Conservation (phyloP, 2,888 invertebrate species). For the Podabrus alpinus region DNA sequence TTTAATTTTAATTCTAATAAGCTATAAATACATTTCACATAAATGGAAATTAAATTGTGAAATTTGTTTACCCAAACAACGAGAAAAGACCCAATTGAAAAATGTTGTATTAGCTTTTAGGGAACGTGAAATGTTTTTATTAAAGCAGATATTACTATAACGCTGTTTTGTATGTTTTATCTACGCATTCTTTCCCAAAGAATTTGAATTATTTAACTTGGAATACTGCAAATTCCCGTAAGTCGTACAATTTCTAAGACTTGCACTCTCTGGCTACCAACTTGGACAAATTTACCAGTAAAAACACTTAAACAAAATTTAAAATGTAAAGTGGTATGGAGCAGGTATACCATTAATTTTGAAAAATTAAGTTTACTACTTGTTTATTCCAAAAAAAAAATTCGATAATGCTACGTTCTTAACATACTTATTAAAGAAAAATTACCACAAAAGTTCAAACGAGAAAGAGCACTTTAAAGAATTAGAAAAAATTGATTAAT, state of each 20-base stretch:
- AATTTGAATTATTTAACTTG: background rate
- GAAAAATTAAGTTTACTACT: background rate
- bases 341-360: background rate
- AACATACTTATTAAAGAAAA: background rate
- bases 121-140: background rate
- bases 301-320: background rate
- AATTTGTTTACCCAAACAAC: background rate
- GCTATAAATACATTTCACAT: background rate
- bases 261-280: background rate
- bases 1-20: background rate
- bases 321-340: background rate
- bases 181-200: background rate
- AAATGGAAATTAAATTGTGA: background rate
- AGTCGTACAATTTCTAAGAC: background rate
- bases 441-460: background rate
- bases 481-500: background rate
- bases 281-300: background rate
- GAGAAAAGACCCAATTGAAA: background rate
- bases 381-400: background rate
- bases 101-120: background rate
- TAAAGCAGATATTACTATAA: background rate
- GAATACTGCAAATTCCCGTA: background rate
- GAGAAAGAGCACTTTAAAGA: background rate
- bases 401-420: background rate
- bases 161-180: background rate